Conservation (phyloP, 2,797 vertebrate species). For the Cercopithecus mitis region DNA sequence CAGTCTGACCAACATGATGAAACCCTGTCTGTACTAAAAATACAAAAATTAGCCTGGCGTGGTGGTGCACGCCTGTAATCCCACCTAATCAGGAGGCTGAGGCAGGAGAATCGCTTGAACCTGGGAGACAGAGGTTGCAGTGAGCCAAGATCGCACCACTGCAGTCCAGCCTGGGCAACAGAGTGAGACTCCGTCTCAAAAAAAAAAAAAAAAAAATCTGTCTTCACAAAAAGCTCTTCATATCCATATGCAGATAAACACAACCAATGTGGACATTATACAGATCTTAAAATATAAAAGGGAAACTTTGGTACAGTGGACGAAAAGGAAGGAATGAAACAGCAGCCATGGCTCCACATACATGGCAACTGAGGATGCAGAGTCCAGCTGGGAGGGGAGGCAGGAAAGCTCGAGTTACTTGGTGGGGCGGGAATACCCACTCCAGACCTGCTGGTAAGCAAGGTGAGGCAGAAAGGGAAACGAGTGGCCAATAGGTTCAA, state of each 20-base stretch:
- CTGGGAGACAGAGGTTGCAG: too few relatives aligned
- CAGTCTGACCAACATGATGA: too few relatives aligned
- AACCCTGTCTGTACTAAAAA: too few relatives aligned
- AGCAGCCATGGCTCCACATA: not conserved
- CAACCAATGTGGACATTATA: not conserved
- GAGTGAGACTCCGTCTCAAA: too few relatives aligned
- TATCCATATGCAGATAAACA: not conserved
- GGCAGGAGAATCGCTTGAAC: too few relatives aligned
- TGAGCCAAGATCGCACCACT: too few relatives aligned
- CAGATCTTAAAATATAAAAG: not conserved
- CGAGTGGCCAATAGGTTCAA: fast-evolving
- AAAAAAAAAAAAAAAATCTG: not conserved
- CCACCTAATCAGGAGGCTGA: too few relatives aligned
- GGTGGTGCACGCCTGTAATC: too few relatives aligned
- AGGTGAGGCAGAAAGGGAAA: not conserved
- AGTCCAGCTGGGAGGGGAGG: not conserved
- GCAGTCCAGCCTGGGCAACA: too few relatives aligned
- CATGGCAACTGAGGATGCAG: not conserved
- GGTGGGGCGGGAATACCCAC: not conserved
- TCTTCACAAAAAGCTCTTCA: not conserved
- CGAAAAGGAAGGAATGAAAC: not conserved
- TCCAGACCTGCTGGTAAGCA: not conserved
- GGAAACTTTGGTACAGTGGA: not conserved
- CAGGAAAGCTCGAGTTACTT: not conserved
- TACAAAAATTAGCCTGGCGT: too few relatives aligned